Percentiles rank a stretch among this genome's conserved stretches.
Evolutionary conservation across 2,113 vertebrate genomes (phyloP).

Genomic region (Pangasianodon hypophthalmus): DNA sequence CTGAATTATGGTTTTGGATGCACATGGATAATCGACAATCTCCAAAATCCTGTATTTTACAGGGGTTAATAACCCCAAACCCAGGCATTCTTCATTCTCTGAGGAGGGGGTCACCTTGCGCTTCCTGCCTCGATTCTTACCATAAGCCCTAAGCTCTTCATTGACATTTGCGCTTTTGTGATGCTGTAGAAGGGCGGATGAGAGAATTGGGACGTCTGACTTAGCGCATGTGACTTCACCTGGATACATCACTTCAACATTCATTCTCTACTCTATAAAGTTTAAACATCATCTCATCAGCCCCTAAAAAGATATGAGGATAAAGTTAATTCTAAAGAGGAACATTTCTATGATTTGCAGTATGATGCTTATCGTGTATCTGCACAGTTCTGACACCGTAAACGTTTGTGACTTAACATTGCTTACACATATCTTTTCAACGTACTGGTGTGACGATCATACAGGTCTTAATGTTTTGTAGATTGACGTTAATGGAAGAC

Average conservation of each 20-base stretch:
- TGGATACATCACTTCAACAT: neutral
- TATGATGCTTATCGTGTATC: neutral
- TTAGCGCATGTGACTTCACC: neutral
- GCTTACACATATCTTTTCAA: neutral
- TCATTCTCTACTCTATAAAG: neutral
- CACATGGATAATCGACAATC: neutral
- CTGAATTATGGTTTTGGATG: neutral
- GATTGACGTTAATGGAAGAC: neutral
- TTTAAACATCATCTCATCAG: neutral
- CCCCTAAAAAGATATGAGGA: too few relatives aligned
- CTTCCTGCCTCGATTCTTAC: neutral
- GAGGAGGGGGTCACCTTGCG: neutral
- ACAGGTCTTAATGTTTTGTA: neutral
- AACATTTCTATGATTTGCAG: neutral
- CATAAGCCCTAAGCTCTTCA: neutral
- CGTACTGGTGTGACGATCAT: neutral
- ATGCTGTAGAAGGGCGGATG: neutral
- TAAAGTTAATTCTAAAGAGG: neutral
- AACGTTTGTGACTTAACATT: neutral
- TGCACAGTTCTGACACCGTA: neutral
- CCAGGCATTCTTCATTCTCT: neutral
- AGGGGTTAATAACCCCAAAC: neutral
- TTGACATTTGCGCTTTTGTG: neutral
- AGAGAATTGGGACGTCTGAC: neutral
- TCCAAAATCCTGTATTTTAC: neutral